Evolutionary conservation across 2,888 invertebrate species (phyloP), one percentile per base, ranked within the genome.

Genomic region (Scaptomyza tumidula): DNA sequence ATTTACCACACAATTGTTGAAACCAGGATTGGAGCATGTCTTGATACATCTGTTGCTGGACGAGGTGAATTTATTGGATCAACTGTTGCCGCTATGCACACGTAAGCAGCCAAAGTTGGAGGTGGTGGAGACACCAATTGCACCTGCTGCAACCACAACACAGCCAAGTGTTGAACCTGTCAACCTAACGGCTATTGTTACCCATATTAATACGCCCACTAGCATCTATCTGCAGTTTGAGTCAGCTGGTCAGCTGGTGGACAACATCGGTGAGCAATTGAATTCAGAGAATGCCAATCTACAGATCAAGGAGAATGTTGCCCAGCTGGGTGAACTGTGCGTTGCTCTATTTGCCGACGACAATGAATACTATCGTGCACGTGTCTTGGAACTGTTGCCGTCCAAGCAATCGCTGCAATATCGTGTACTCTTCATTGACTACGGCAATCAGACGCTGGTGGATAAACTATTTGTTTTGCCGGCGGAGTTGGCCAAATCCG

Each of bases 281-380:
- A 86, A 82, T 10, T 50, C 56, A 93, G 52, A 75, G 53, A 29
- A 72, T 62, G 2, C 62, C 68, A 41, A 52, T 14, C 93, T 94
- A 52, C 58, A 67, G 64, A n/a, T 60, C 48, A 52, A 72, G 14
- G 49, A 75, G 48, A 53, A 65, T 11, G 57, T 75, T 13, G 71
- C 57, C 0, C 53, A 76, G 24, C 33, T 83, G 10, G 88, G 94
- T 53, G 94, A 95, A 0, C 77, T 95, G 0, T 96, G 95, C 80
- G 93, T 95, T 29, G 98, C 98, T 0, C 95, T 95, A 78, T 98
- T 96, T 91, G 93, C 94, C 0, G 95, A 94, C 0, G 97, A 98
- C 90, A 95, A 95, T 6, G 94, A 94, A 68, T 98, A 98, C 96
- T 99, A 98, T 91, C 94, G 99, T 65, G 98, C 97, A 0, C 95